Base-by-base conservation (phyloP, 2,113 vertebrate species). In the Neogobius melanostomus region DNA sequence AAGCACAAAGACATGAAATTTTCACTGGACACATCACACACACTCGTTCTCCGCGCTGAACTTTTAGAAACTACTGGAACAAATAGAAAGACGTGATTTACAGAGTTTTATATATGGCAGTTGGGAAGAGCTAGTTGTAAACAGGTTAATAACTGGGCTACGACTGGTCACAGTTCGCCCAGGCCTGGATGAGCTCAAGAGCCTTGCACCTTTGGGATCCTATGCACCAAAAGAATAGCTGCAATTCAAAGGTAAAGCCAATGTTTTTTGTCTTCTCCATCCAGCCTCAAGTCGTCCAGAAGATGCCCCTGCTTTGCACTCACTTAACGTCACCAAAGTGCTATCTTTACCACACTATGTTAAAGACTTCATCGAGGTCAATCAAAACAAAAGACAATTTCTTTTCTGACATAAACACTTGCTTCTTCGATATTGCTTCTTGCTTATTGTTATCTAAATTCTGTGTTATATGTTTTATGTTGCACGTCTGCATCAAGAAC, bases 311-410 rank as follows among this genome's bases (percentile, higher is more conserved):
- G 50, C 56, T 79, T 67, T 72, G 70, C 16, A 77, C 64, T 78
- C 57, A 66, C 50, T 28, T 75, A 66, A 60, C 66, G 63, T 77
- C 47, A 66, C 77, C 78, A 86, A 88, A 90, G 85, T 87, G 81
- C 86, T 85, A 76, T 66, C 67, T 81, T 75, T 72, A 66, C 75
- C 71, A n/a, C 16, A 75, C 47, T 52, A 59, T 16, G 66, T 47
- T 54, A 76, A 82, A 83, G 44, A 60, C 82, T 76, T 79, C 69
- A 71, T 11, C 71, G 69, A 83, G 73, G 72, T 82, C 75, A 74
- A 65, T 64, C 5, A 49, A 36, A 71, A 77, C 61, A 15, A 47
- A 71, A 61, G 15, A 46, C n/a, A 66, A 10, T 21, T 10, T 28
- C 7, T 64, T 54, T 42, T 12, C 50, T 5, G 42, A 68, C 49